A percentile compares a stretch with the other conserved stretches of the same genome.
Conservation (phyloP, 2,797 vertebrate genomes). For the Cyprinella venusta region DNA sequence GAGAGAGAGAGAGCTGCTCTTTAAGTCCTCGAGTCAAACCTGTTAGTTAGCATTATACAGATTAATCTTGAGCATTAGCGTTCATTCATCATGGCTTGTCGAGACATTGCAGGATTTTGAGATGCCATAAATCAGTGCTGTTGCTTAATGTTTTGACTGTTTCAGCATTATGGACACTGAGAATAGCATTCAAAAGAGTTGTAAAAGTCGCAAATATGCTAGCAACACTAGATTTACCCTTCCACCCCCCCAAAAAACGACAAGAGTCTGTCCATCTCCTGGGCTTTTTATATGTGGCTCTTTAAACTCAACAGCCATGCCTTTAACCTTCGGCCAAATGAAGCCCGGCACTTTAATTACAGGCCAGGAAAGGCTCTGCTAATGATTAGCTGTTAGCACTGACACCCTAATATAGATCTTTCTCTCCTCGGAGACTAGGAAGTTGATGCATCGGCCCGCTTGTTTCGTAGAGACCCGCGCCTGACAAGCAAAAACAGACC, state of each 20-base stretch:
- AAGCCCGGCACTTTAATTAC: conserved; percentile 74
- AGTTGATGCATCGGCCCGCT: conserved; percentile 62
- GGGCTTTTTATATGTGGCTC: conserved; percentile 55
- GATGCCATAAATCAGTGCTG: conserved; percentile 44
- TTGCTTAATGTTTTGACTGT: conserved; percentile 17
- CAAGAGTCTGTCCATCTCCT: conserved; percentile 28
- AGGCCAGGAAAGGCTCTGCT: conserved; percentile 64
- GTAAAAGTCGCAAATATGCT: background rate
- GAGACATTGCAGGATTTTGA: conserved; percentile 39
- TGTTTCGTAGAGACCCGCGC: conserved; percentile 58
- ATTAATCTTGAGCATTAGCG: conserved; percentile 61
- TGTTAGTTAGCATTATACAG: conserved; percentile 56
- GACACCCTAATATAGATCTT: conserved; percentile 70
- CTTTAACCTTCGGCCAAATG: conserved; percentile 71
- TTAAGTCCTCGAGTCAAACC: background rate
- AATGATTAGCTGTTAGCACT: conserved; percentile 74
- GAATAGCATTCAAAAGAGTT: background rate
- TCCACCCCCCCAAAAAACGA: background rate
- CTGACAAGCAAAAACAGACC: conserved; percentile 53
- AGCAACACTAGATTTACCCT: conserved; percentile 1
- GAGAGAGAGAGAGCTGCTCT: conserved; percentile 6
- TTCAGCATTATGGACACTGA: background rate
- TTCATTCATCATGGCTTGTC: conserved; percentile 61
- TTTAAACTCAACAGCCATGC: conserved; percentile 58
- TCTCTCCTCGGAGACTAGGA: conserved; percentile 60